Percentiles rank a stretch among this genome's conserved stretches.
Evolutionary conservation across 2,888 invertebrate genomes (phyloP).

Genomic region (Coelogynopora nodosa): DNA sequence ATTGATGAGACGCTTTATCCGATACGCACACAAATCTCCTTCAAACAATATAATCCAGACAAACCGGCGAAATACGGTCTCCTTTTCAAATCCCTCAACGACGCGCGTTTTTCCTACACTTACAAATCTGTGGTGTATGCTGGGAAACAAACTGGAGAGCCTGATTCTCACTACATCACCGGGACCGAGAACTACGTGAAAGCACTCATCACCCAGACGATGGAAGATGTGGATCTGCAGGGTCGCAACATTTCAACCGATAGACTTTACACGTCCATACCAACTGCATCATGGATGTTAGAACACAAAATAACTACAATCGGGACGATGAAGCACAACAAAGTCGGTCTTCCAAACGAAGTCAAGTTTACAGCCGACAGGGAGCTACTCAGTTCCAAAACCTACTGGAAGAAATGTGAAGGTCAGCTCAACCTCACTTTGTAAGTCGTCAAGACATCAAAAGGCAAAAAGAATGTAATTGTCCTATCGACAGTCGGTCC

Average conservation of each 20-base stretch:
- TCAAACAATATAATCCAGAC: conserved; percentile 26
- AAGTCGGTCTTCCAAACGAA: background rate
- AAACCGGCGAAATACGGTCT: background rate
- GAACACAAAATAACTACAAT: conserved; percentile 17
- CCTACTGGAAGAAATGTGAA: background rate
- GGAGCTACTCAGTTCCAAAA: background rate
- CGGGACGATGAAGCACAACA: background rate
- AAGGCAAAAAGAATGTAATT: conserved; percentile 23
- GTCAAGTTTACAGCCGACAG: background rate
- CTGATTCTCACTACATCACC: background rate
- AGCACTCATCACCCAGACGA: background rate
- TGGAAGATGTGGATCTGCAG: background rate
- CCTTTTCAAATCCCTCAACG: conserved; percentile 7
- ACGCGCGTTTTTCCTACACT: background rate
- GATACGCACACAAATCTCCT: background rate
- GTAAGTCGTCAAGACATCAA: conserved; percentile 12
- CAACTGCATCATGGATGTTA: background rate
- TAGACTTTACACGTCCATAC: background rate
- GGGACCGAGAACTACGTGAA: conserved; percentile 9
- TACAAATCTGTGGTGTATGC: conserved; percentile 30
- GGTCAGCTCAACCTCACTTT: conserved; percentile 6
- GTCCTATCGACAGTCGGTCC: background rate
- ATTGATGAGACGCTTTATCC: background rate
- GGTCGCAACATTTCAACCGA: conserved; percentile 21
- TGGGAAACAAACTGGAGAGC: background rate